Percentiles rank a stretch among this genome's conserved stretches.
These are phyloP conservation scores for Aplysia californica DNA, from an alignment of 1,140 invertebrate genomes.

Conservation along the genomic window DNA sequence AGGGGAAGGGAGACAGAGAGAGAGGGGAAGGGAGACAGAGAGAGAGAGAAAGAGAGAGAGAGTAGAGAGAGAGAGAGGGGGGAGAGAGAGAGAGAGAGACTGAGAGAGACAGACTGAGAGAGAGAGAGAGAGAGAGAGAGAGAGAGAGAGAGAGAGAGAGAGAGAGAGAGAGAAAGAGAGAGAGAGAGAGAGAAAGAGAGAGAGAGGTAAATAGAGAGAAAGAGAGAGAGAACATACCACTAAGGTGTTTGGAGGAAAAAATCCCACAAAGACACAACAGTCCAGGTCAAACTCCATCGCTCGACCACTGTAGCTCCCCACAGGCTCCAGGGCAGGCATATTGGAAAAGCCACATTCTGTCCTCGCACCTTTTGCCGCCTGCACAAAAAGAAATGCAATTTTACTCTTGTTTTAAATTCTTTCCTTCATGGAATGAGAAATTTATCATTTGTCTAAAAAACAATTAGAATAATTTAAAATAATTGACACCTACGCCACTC, in stretches of 20 bases:
- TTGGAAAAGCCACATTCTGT: neutral
- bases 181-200: neutral
- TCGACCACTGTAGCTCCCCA: neutral
- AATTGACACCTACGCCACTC: no score
- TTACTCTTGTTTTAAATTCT: no score
- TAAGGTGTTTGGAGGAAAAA: no score
- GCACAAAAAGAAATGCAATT: neutral
- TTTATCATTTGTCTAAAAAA: no score
- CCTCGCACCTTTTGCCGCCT: neutral
- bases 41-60: no score
- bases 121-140: neutral
- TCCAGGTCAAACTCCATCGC: neutral
- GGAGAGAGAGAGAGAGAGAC: neutral
- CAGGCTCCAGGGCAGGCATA: no score
- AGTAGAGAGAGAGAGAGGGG: neutral
- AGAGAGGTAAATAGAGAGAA: conserved; percentile 5
- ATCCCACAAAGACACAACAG: neutral
- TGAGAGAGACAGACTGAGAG: neutral
- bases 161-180: neutral
- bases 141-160: neutral
- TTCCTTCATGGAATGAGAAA: no score
- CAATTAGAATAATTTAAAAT: no score
- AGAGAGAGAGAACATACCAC: no score
- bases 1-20: no score
- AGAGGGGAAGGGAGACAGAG: no score